Conservation (phyloP, 2,888 invertebrate genomes). For the Ametastegia equiseti region DNA sequence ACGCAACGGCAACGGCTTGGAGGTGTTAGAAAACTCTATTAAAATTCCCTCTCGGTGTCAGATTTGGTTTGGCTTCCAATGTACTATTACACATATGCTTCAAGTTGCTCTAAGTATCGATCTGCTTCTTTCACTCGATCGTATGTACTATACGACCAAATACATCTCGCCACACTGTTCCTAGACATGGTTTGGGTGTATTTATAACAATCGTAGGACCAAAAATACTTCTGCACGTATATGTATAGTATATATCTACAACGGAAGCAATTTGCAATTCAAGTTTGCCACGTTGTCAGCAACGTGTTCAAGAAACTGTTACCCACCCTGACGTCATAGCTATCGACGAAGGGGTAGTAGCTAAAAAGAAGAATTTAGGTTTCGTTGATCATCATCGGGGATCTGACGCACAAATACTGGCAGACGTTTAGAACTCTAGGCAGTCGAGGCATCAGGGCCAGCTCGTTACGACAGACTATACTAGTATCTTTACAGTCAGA, state of each 20-base stretch:
- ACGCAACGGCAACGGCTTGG: no score
- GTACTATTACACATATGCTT: no score
- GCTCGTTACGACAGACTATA: slow-evolving; percentile 18
- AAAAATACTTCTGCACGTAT: slow-evolving; percentile 10
- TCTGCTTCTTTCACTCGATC: no score
- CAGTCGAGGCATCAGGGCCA: neutral
- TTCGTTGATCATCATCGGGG: neutral
- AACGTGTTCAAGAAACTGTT: neutral
- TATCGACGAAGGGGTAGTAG: neutral
- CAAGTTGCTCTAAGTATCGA: no score
- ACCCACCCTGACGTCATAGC: neutral
- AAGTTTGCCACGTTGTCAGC: neutral
- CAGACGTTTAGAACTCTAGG: slow-evolving; percentile 19
- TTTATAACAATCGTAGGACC: neutral
- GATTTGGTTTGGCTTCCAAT: no score
- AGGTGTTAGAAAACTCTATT: no score
- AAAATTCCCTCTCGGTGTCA: no score
- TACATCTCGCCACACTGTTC: no score
- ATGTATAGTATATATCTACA: no score
- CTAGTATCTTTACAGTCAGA: neutral
- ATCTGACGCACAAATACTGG: slow-evolving; percentile 18
- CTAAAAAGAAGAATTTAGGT: slow-evolving; percentile 15
- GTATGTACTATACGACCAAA: neutral
- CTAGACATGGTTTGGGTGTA: neutral
- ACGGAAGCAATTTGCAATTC: neutral